Conservation (phyloP, 2,797 vertebrate genomes). For the Thaleichthys pacificus region DNA sequence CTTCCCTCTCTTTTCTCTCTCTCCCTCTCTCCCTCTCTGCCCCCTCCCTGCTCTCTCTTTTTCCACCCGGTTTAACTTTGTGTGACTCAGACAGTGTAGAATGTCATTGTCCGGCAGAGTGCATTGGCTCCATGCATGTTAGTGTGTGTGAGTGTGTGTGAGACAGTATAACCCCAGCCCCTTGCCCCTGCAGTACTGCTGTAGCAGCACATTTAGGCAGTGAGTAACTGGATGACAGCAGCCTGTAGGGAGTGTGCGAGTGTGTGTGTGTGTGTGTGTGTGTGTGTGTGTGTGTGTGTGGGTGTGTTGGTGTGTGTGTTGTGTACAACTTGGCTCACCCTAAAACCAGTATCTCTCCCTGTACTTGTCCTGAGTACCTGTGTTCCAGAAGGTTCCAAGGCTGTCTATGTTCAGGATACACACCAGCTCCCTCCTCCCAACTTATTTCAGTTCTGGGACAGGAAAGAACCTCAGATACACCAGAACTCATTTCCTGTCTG, state of each 20-base stretch:
- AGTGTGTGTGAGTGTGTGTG: slow-evolving; percentile 29
- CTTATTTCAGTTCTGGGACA: background rate
- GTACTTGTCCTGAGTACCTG: too few species aligned
- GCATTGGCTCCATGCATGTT: background rate
- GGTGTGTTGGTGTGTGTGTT: slow-evolving; percentile 37
- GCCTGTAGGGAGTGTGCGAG: slow-evolving; percentile 50
- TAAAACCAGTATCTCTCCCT: too few species aligned
- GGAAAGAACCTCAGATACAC: background rate
- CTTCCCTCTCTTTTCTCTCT: background rate
- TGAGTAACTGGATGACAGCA: slow-evolving; percentile 68
- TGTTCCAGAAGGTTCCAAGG: too few species aligned
- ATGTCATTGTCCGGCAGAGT: slow-evolving; percentile 40
- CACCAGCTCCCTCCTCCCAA: background rate
- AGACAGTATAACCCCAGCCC: slow-evolving; percentile 61
- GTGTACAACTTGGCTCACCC: slow-evolving; percentile 20
- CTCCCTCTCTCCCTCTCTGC: background rate
- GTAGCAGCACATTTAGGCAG: slow-evolving; percentile 62
- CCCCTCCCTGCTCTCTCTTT: background rate
- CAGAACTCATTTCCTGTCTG: background rate
- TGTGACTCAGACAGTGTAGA: slow-evolving; percentile 48
- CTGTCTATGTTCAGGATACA: background rate
- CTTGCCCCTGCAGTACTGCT: slow-evolving; percentile 48
- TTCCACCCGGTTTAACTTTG: background rate
- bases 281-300: slow-evolving; percentile 20
- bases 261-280: slow-evolving; percentile 45